Evolutionary conservation across 2,797 vertebrate genomes (phyloP).

Genomic region (Aythya fuligula): DNA sequence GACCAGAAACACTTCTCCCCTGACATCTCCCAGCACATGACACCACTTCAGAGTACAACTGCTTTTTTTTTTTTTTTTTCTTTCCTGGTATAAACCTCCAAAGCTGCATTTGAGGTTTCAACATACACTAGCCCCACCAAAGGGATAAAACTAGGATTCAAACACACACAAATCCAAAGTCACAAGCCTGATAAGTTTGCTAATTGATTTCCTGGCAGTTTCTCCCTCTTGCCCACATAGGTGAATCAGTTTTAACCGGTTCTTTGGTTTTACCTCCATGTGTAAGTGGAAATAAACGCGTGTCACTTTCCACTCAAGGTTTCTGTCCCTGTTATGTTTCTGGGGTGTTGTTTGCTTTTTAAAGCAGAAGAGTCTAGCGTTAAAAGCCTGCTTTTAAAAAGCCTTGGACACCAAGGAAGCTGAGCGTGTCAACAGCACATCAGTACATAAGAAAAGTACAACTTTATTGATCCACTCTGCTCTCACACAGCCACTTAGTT

Average conservation of each 20-base stretch:
- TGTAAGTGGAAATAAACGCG: too few species aligned
- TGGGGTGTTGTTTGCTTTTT: background rate
- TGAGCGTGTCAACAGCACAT: fast-evolving
- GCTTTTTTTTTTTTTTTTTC: background rate
- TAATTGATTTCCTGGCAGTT: background rate
- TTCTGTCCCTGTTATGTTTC: too few species aligned
- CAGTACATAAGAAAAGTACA: background rate
- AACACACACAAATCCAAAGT: background rate
- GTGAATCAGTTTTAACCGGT: background rate
- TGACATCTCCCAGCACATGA: background rate
- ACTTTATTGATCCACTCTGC: background rate
- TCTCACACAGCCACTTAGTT: background rate
- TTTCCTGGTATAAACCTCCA: background rate
- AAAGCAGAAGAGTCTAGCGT: background rate
- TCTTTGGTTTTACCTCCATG: background rate
- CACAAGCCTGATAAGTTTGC: background rate
- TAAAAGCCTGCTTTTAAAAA: background rate
- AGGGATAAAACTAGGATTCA: background rate
- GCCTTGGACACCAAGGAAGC: background rate
- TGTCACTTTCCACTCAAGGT: background rate
- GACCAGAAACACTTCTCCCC: background rate
- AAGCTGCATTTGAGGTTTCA: background rate
- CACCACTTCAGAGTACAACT: background rate
- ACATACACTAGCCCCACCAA: background rate
- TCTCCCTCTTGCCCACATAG: background rate